Evolutionary conservation across 2,797 vertebrate genomes (phyloP), one percentile per base, ranked within the genome.

Genomic region (Poeciliopsis paucimaculata): DNA sequence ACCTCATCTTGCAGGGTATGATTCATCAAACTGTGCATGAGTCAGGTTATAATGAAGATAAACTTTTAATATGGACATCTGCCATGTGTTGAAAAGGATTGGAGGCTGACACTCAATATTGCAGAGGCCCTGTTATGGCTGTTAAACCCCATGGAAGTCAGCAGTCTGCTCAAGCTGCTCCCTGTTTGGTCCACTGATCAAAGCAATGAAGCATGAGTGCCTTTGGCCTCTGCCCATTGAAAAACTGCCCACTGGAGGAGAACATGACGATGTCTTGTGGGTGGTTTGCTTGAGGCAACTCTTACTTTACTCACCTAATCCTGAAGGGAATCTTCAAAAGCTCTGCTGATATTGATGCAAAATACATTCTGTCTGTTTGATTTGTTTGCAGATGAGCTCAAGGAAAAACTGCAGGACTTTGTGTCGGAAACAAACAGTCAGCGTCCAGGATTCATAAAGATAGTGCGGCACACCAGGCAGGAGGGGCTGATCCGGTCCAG

Each of bases 401-500:
- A 98, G 95, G 96, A 97, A 94, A 99, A 98, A 79, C 93, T 99
- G 71, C 94, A 93, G 4, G 94, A 97, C 78, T 98, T 98, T 2
- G 97, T 99, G 55, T 96, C 96, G 0, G 97, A 97, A 74, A 96
- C 96, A 7, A 99, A 99, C 26, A 80, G 92, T 77, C 95, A 86
- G 72, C 97, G 89, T 79, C 97, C 97, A 0, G 97, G 96, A 8
- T 99, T 99, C 92, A 97, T 99, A 88, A 99, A 99, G 93, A 79
- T 98, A 7, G 97, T 99, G 82, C 95, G 98, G 26, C 98, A 99
- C 89, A 87, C 87, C 90, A 97, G 96, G 87, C 98, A 98, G 89
- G 98, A 99, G 88, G 98, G 98, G 71, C 95, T 99, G 89, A 99
- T 99, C 88, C 97, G 98, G 0, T 97, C 98, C 13, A 95, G 98